Conservation (phyloP, 2,888 invertebrate genomes). For the Aporophyla lueneburgensis region DNA sequence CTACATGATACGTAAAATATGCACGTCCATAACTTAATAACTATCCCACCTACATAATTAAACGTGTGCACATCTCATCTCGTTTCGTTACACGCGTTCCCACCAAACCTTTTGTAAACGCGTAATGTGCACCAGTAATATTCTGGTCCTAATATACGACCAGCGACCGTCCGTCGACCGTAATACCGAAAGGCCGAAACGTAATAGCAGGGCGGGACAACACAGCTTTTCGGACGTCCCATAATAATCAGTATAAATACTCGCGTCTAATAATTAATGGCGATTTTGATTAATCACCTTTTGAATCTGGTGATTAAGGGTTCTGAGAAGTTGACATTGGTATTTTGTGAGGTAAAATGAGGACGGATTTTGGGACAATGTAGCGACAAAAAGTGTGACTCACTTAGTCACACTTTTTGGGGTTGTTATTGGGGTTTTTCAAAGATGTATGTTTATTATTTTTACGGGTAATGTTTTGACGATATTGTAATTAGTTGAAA, state of each 20-base stretch:
- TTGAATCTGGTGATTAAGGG: constrained; percentile 60
- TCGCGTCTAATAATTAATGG: constrained; percentile 68
- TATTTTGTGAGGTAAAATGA: constrained; percentile 49
- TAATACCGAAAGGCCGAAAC: constrained; percentile 56
- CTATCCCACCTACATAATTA: constrained; percentile 58
- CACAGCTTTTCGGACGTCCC: constrained; percentile 65
- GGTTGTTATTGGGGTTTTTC: constrained; percentile 34
- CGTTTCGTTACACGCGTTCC: constrained; percentile 61
- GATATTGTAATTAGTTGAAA: not conserved
- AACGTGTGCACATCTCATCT: constrained; percentile 63
- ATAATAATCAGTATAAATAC: constrained; percentile 71
- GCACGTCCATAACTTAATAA: constrained; percentile 36
- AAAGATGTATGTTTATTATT: not conserved
- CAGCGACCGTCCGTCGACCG: constrained; percentile 61
- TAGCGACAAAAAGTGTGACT: constrained; percentile 38
- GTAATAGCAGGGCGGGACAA: constrained; percentile 68
- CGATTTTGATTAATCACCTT: constrained; percentile 68
- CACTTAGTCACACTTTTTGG: no score
- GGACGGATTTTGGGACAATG: constrained; percentile 23
- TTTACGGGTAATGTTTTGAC: not conserved
- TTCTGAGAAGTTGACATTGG: constrained; percentile 67
- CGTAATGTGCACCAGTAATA: constrained; percentile 69
- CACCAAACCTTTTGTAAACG: constrained; percentile 63
- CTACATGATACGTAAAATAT: constrained; percentile 23
- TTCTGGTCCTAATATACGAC: constrained; percentile 64